phyloP scores from a whole-genome alignment of 2,888 invertebrate species.

The Ceramica pisi region DNA sequence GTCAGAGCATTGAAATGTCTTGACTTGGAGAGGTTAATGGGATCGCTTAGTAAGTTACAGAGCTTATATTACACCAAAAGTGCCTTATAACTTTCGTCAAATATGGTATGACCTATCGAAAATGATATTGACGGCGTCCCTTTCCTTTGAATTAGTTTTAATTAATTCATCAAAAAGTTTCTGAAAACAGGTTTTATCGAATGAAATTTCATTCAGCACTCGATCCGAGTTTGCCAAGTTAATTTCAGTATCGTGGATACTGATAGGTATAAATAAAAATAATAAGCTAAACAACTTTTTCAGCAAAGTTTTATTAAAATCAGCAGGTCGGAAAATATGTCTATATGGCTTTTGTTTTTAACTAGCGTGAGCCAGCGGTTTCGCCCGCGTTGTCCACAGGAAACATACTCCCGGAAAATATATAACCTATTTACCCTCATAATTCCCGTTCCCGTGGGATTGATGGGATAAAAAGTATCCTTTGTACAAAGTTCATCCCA shows the following conservation, averaged over 20 bases:
- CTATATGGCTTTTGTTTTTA: too few relatives aligned
- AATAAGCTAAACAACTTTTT: conserved; percentile 33
- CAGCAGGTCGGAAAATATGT: background rate
- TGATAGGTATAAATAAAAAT: conserved; percentile 45
- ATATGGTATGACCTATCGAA: conserved; percentile 41
- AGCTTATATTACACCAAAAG: conserved; percentile 2
- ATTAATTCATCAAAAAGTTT: conserved; percentile 58
- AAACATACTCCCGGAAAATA: too few relatives aligned
- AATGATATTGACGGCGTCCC: conserved; percentile 20
- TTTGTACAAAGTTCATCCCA: too few relatives aligned
- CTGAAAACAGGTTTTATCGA: conserved; percentile 45
- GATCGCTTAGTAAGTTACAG: background rate
- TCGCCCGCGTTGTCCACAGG: too few relatives aligned
- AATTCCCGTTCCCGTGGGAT: too few relatives aligned
- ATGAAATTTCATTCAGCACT: conserved; percentile 50
- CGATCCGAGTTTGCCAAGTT: conserved; percentile 41
- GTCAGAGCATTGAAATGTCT: background rate
- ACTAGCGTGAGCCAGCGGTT: too few relatives aligned
- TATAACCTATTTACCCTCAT: too few relatives aligned
- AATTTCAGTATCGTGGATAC: conserved; percentile 41
- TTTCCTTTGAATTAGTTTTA: conserved; percentile 45
- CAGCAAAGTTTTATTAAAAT: conserved; percentile 34
- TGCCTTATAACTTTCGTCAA: conserved; percentile 15
- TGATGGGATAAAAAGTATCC: too few relatives aligned
- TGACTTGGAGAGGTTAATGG: background rate